Evolutionary conservation across 2,797 vertebrate species (phyloP), one percentile per base, ranked within the genome.

Genomic region (Ptychadena robeensis): DNA sequence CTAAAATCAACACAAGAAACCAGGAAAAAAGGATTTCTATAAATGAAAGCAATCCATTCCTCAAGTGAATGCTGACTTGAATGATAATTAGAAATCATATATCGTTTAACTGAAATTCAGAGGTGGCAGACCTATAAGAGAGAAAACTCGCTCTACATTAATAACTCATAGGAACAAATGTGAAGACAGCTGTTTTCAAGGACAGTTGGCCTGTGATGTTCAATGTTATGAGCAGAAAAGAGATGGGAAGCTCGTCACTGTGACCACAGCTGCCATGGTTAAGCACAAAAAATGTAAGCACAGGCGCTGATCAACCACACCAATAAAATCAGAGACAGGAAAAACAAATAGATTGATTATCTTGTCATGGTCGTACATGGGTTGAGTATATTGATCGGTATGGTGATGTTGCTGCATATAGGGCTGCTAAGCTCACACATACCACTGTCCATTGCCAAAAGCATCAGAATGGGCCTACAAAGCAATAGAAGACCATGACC

Each of bases 181-280:
- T 59, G 65, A 68, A 37, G 65, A 69, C 44, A 79, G 76, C 76
- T 79, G 76, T 64, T 27, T 53, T 68, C 40, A 79, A 79, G 76
- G 76, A 68, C 65, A 68, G 75, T 61, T 37, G 31, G 65, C 34
- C 18, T 38, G 61, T 66, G 74, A 77, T 44, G 74, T 53, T 40
- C 37, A 22, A 38, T 10, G 34, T 38, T n/a, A 31, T 6, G 59
- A 75, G 44, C 14, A 25, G 31, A 67, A 67, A 6, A 4, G 18
- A 68, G 66, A 67, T 48, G 28, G 35, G 44, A 53, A 61, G 74
- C 31, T 35, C 10, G 12, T 35, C 35, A 68, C 22, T 14, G 22
- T 32, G 27, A 31, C 14, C 40, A 73, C 40, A 18, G 44, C 40
- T 73, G 40, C 14, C 44, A 31, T 57, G 38, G 32, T 18, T 15